Evolutionary conservation across 2,888 invertebrate species (phyloP), one percentile per base, ranked within the genome.

Genomic region (Lasioglossum oenotherae): DNA sequence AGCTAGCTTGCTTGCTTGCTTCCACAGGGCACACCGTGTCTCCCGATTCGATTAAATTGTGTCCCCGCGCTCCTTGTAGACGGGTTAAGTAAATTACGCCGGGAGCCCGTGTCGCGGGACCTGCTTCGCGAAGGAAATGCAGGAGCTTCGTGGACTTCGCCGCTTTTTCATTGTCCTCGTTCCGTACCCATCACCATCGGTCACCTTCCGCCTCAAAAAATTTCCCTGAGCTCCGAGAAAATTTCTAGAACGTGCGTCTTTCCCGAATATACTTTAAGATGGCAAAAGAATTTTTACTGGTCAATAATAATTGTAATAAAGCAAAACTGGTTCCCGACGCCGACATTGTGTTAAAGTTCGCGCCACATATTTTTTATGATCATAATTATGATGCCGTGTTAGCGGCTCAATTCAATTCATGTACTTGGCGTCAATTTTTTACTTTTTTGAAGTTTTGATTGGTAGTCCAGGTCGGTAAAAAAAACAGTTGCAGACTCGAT

Each of bases 31-130:
- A 74, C 49, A 72, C 78, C 84, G 85, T 78, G 85, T 73, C 78
- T 73, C 78, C n/a, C 78, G 90, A 92, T 91, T 93, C 91, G 91
- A 93, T 93, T 92, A 93, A 93, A 92, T 92, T 93, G 91, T 89
- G 92, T 91, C 93, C 90, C 89, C 78, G 86, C 82, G 82, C 87
- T 76, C 83, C 81, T 81, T 81, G 82, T 80, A 74, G 88, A 92
- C 90, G 90, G 93, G 93, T 93, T 92, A 92, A 93, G 89, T 91
- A 91, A 92, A 89, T 93, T 93, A 92, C 88, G 85, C 89, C 90
- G 87, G 86, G 87, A 84, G 86, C 88, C 85, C 84, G 80, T 88
- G 85, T 80, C 79, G 81, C 69, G 84, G 82, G 76, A 81, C 78
- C 49, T 3, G 74, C 31, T 64, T 53, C 74, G 49, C 53, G 71